phyloP scores from a whole-genome alignment of 2,113 vertebrate genomes.

The Charina bottae region DNA sequence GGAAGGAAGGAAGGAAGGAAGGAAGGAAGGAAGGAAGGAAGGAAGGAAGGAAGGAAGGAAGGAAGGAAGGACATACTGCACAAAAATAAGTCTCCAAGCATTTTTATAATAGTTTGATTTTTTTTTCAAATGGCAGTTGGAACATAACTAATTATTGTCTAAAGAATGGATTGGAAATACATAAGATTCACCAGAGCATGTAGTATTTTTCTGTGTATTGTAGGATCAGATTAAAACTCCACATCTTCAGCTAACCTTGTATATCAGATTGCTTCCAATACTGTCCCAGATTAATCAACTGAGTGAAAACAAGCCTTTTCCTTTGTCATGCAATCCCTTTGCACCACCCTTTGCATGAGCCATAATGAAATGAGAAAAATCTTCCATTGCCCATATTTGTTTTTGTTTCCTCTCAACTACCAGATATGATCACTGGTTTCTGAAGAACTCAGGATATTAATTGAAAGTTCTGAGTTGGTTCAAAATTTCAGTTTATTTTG shows the following conservation, averaged over 20 bases:
- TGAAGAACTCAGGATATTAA: neutral
- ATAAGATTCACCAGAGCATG: neutral
- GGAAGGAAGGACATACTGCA: neutral
- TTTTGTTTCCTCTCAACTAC: neutral
- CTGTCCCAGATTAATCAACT: neutral
- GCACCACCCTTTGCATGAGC: neutral
- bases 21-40: neutral
- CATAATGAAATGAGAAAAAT: neutral
- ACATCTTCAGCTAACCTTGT: neutral
- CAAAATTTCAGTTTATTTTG: neutral
- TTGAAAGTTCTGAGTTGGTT: neutral
- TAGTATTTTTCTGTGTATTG: neutral
- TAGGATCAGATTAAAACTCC: neutral
- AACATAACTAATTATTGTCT: neutral
- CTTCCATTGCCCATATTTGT: too few species aligned
- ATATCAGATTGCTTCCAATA: neutral
- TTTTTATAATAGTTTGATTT: neutral
- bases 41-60: neutral
- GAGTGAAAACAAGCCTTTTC: neutral
- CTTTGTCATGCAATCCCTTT: neutral
- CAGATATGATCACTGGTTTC: neutral
- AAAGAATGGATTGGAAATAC: neutral
- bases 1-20: neutral
- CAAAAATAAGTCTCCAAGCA: neutral
- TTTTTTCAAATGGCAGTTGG: neutral